Base-by-base conservation (phyloP, 2,113 vertebrate species). In the Mormyrus iriodes region DNA sequence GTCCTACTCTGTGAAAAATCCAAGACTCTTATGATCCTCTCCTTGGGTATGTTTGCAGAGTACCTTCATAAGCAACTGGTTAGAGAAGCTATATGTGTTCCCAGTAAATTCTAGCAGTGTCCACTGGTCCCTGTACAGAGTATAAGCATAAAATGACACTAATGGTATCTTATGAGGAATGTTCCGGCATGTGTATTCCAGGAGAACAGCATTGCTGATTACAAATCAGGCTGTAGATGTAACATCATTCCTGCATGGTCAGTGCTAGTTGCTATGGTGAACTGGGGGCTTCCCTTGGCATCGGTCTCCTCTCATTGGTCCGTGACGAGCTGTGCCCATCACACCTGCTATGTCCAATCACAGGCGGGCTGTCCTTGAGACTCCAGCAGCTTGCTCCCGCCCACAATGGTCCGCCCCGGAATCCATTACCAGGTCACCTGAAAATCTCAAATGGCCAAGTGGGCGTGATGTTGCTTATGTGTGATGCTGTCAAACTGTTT, bases 351-450 rank as follows among this genome's bases (percentile, higher is more conserved):
- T 15, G n/a, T 86, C 49, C 85, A 52, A 86, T 86, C 85, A 55
- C 31, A 55, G 51, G 1, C 27, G 15, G 27, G 51, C 85, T 51
- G 31, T 86, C 83, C 44, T 85, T 1, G 4, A 51, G 44, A 10
- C n/a, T 85, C 83, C 35, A 3, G 73, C 73, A 79, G 24, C 48
- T 48, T 51, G 83, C 10, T n/a, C 48, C 44, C 10, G 4, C 83
- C 46, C 83, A 85, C 83, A 24, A 21, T 4, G 24, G 5, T 85
- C 83, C 83, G n/a, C 44, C 83, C n/a, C n/a, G 83, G 83, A 27
- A 85, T 85, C 46, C 44, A 48, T 85, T 48, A 85, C 44, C 83
- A 49, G 17, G 44, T 79, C 83, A 85, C 83, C 83, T 85, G 46
- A 85, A 85, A 31, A 49, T 85, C 83, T 51, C 42, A 1, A 35